These are phyloP conservation scores for Eretmochelys imbricata DNA, from an alignment of 2,113 vertebrate genomes.

Conservation along the genomic window DNA sequence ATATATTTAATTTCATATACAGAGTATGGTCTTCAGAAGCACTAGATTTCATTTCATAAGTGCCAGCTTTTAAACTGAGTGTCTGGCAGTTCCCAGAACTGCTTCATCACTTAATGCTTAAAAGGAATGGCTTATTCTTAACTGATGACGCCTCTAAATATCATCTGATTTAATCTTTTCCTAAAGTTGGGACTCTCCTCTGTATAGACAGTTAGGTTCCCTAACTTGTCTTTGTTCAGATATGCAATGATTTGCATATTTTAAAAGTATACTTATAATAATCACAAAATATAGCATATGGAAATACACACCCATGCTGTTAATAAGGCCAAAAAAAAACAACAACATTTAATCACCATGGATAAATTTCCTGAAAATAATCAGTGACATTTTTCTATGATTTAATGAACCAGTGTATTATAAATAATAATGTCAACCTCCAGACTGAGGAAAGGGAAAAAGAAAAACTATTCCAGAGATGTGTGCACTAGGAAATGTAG, in stretches of 20 bases:
- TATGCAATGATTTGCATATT: neutral
- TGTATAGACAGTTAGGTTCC: neutral
- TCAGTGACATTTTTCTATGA: neutral
- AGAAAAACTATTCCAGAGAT: neutral
- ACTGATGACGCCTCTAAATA: neutral
- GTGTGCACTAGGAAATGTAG: neutral
- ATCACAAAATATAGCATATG: no score
- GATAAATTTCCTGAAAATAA: neutral
- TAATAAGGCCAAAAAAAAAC: no score
- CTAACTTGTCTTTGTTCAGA: neutral
- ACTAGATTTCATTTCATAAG: neutral
- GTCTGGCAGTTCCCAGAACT: accelerated
- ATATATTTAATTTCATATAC: accelerated
- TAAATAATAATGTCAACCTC: neutral
- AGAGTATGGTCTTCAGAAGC: accelerated
- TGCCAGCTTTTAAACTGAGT: neutral
- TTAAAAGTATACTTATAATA: neutral
- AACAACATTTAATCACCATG: neutral
- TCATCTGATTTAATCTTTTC: neutral
- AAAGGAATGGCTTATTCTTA: neutral
- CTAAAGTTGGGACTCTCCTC: neutral
- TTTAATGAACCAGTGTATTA: neutral
- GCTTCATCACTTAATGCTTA: neutral
- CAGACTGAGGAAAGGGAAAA: neutral
- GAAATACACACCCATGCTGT: no score